Evolutionary conservation across 2,113 vertebrate species (phyloP).

Genomic region (Ondatra zibethicus): DNA sequence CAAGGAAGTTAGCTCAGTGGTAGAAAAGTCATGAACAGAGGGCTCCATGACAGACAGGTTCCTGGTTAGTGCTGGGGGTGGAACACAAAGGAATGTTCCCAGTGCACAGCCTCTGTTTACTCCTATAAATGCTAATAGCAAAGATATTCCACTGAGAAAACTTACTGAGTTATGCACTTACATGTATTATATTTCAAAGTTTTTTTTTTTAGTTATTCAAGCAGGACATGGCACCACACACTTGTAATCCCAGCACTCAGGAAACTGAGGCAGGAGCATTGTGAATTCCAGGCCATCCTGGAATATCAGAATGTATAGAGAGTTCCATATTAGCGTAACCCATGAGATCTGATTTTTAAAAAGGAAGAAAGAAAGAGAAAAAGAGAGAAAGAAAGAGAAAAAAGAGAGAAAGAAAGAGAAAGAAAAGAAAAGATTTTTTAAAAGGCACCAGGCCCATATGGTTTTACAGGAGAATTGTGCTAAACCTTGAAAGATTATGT

Average conservation of each 20-base stretch:
- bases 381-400: background rate
- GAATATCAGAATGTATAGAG: background rate
- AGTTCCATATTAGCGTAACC: background rate
- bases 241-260: background rate
- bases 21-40: background rate
- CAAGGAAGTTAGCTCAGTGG: background rate
- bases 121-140: background rate
- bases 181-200: background rate
- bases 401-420: too few relatives aligned
- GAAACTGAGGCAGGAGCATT: background rate
- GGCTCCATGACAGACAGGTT: background rate
- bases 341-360: too few relatives aligned
- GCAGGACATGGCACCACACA: background rate
- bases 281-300: background rate
- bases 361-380: too few relatives aligned
- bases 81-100: background rate
- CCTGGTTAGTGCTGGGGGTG: accelerated
- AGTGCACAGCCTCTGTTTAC: background rate
- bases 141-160: background rate
- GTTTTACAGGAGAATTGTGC: constrained; percentile 38
- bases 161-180: background rate
- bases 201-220: background rate
- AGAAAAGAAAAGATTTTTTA: background rate
- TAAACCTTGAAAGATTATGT: background rate
- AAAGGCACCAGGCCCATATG: background rate